Evolutionary conservation across 2,113 vertebrate genomes (phyloP), one percentile per base, ranked within the genome.

Genomic region (Atherinomorus stipes): DNA sequence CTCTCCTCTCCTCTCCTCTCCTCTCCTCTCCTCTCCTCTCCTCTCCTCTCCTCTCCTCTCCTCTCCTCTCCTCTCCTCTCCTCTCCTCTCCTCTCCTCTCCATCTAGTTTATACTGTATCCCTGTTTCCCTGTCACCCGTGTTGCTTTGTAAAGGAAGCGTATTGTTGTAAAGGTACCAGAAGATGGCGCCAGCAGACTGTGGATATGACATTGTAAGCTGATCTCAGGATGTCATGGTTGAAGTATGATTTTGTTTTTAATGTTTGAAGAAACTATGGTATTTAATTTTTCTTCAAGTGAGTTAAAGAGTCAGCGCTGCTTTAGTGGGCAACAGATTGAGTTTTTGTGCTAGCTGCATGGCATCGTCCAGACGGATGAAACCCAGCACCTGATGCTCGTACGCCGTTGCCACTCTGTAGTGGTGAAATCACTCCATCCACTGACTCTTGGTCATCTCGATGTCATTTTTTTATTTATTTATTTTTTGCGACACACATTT

Each of bases 361-460:
- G 1, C 18, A 18, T 44, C n/a, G 25, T 70, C 31, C 52, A 64
- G 28, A 68, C 18, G 26, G 42, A 60, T 49, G 12, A 60, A 51
- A 68, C 28, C 19, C n/a, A 11, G 28, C 23, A 58, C 37, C 22
- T 9, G 42, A n/a, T 59, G 62, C n/a, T 34, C 60, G 57, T 64
- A 28, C 34, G 31, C 34, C 54, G 45, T 78, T 72, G 45, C 25
- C 73, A 56, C n/a, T 40, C 51, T 44, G 45, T 31, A 31, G 60
- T 31, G 44, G 78, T 66, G 34, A 76, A 83, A 78, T 83, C 87
- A 74, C 73, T 67, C 74, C 88, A 88, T 91, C 66, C 82, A 78
- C 74, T 52, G 58, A 69, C 60, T 56, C 50, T 21, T 57, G 31
- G 65, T 57, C 84, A 87, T 78, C 56, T 47, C 64, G 61, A 80